Base-by-base conservation (phyloP, 2,113 vertebrate genomes). In the Amphiprion percula region DNA sequence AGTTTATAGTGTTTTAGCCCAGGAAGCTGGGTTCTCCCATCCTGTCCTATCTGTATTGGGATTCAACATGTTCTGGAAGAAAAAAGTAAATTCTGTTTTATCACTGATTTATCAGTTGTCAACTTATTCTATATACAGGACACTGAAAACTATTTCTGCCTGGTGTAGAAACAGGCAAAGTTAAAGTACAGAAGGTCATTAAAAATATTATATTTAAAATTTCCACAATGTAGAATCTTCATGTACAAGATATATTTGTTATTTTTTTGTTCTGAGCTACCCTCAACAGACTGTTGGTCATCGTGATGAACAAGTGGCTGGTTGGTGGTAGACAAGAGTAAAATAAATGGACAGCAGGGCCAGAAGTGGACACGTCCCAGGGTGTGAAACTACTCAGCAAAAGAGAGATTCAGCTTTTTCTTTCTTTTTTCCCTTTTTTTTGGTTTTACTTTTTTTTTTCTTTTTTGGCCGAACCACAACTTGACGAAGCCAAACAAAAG, bases 401-500 rank as follows among this genome's bases (percentile, higher is more conserved):
- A 19, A 82, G 26, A 75, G 21, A 79, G 46, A 16, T 21, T 30
- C 2, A 30, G 30, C 33, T 10, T 19, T 37, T 62, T 52, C 39
- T 47, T 21, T n/a, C 56, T 46, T 49, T 37, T 2, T 63, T 17
- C 16, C 16, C n/a, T 68, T 79, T 54, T 69, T 47, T 11, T 71
- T 28, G 12, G 3, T 37, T 63, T 44, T 44, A 21, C 59, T 83
- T 65, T 58, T 37, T 44, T 71, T 69, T 70, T 71, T n/a, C 10
- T n/a, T 76, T 87, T 61, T 79, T 68, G 69, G 84, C 79, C 71
- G 58, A 87, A 86, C 79, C 74, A 73, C 65, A 87, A 72, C 54
- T 80, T 56, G 69, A 83, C 55, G 26, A 87, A 83, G 74, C 67
- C 88, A 78, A 86, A 81, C 16, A 69, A 74, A 82, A 80, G 54